Evolutionary conservation across 2,888 invertebrate species (phyloP).

Genomic region (Drosophila mayaguana): DNA sequence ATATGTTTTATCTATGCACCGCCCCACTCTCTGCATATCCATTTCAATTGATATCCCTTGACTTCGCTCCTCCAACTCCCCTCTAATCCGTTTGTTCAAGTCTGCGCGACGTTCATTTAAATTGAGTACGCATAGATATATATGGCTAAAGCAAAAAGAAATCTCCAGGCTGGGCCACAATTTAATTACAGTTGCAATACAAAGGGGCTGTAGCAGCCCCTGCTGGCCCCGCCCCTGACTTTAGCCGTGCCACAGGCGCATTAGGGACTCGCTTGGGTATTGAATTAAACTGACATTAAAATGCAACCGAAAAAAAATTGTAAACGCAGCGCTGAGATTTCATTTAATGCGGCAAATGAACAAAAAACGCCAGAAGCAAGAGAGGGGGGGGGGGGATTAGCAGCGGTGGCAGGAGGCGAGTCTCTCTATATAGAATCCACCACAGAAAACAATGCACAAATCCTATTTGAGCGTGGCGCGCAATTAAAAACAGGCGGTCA

Average conservation of each 20-base stretch:
- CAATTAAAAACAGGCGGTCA: conserved; percentile 72
- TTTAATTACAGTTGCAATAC: conserved; percentile 73
- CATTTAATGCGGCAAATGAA: conserved; percentile 32
- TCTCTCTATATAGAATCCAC: conserved; percentile 64
- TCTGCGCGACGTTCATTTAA: conserved; percentile 22
- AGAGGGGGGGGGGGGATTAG: neutral
- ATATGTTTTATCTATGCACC: neutral
- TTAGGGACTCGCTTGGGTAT: conserved; percentile 68
- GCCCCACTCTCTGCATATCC: neutral
- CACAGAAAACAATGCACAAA: conserved; percentile 80
- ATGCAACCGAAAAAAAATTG: conserved; percentile 45
- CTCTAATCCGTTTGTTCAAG: conserved; percentile 22
- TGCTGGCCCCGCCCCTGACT: too few relatives aligned
- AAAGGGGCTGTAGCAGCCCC: conserved; percentile 34
- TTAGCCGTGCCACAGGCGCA: conserved; percentile 33
- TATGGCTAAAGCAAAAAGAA: neutral
- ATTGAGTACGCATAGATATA: conserved; percentile 31
- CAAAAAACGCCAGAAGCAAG: conserved; percentile 7
- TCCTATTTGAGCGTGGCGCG: conserved; percentile 74
- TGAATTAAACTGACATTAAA: conserved; percentile 79
- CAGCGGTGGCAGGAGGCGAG: neutral
- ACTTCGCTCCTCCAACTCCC: neutral
- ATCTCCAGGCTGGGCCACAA: conserved; percentile 60
- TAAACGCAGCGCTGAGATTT: conserved; percentile 49
- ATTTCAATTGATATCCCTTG: neutral